Base-by-base conservation (phyloP, 2,113 vertebrate genomes). In the Psittacula cyanocephala region DNA sequence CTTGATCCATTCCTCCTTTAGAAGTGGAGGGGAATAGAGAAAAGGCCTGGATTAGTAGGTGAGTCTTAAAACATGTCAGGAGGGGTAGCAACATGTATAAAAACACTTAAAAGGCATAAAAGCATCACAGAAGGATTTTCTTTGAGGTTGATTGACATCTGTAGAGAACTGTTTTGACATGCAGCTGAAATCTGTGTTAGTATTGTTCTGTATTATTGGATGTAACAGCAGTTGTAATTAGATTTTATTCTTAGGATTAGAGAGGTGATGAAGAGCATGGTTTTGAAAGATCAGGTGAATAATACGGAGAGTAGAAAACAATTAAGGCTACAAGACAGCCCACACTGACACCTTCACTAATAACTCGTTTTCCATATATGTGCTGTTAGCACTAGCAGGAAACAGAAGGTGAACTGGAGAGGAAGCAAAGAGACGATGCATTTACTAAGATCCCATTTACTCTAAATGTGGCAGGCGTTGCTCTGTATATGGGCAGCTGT, bases 401-500 rank as follows among this genome's bases (percentile, higher is more conserved):
- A 77, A 41, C 39, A 9, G 28, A 39, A 82, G 46, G 31, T 39
- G 55, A 67, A 23, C 9, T 52, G 46, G 10, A 14, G 46, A 9
- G 11, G 14, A 12, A 4, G 22, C 13, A 20, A 33, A 23, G 52
- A 13, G 7, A 0, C 1, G 1, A 3, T 49, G 41, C n/a, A 11
- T 76, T 76, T 79, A 1, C 81, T n/a, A 75, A 50, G 37, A n/a
- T 52, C 25, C 1, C 44, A 11, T 75, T 62, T 35, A 9, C 79
- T 63, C 9, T 7, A 17, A 79, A 75, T 64, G 72, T 71, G 84
- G 78, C 31, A 43, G 70, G 53, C 81, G 2, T 71, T 91, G 71
- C 95, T 80, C 89, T 83, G 94, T 6, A 10, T 52, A 6, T 25
- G 88, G 78, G 31, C 93, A 96, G 92, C 87, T 92, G 96, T 60